Evolutionary conservation across 2,113 vertebrate species (phyloP), one percentile per base, ranked within the genome.

Genomic region (Plestiodon gilberti): DNA sequence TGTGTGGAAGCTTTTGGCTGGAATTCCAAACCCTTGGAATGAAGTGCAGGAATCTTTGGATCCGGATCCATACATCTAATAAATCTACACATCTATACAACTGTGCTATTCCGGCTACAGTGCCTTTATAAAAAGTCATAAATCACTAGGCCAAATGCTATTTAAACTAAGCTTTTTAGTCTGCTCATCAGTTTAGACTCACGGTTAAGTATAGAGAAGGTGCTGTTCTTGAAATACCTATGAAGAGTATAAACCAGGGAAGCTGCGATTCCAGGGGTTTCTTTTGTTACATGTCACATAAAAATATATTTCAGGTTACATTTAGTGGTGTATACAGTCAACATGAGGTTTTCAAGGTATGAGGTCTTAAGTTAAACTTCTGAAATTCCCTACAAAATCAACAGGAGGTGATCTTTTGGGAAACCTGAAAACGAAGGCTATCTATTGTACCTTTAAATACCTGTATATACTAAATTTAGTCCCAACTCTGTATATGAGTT

Each of bases 151-250:
- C 87, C 88, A 92, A 92, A 89, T 78, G 82, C 83, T 80, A 88
- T 92, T 89, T 91, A 83, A 87, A 91, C 81, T 59, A 90, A 93
- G 90, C 89, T 92, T 77, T 90, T 70, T 57, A 88, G 78, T 87
- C 88, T 89, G 62, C 78, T 93, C 91, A 78, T 92, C 89, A 91
- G 64, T 92, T 90, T 90, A 89, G 48, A 83, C 93, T 88, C 43
- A 55, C 43, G 84, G 91, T 91, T 93, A 64, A 87, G 87, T 73
- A 76, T 76, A 91, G 79, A 89, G 87, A 93, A 65, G 38, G 75
- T 61, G 52, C 74, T 93, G 38, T 78, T 92, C 61, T 67, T 89
- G 83, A 92, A 92, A 93, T 90, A 93, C 74, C 79, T 90, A 55
- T 73, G 70, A 94, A 88, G 83, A 92, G 93, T 88, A 62, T 80